phyloP scores from a whole-genome alignment of 92 coral and sea anemone species.

The Phenganax stokvisi region DNA sequence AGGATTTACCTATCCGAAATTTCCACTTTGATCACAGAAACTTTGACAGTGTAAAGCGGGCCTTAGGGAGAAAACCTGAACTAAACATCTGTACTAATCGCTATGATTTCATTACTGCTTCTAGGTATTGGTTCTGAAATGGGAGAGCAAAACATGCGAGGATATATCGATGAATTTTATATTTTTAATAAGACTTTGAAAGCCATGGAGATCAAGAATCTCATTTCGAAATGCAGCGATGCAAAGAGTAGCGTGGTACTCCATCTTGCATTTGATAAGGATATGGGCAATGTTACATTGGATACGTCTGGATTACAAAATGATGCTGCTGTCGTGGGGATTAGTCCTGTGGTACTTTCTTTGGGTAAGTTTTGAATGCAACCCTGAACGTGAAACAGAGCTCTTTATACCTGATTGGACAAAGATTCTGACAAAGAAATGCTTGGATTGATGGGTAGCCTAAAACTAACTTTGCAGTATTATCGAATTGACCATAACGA shows the following conservation, averaged over 20 bases:
- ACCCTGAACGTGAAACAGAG: too few species aligned
- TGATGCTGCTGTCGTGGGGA: conserved; percentile 61
- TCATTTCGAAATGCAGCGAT: conserved; percentile 63
- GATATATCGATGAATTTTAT: conserved; percentile 88
- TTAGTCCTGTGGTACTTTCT: conserved; percentile 49
- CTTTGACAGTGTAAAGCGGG: too few species aligned
- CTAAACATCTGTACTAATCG: too few species aligned
- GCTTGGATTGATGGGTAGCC: too few species aligned
- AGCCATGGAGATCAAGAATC: conserved; percentile 59
- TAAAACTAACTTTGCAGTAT: too few species aligned
- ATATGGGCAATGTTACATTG: conserved; percentile 49
- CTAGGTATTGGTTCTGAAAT: conserved; percentile 68
- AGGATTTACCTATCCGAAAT: too few species aligned
- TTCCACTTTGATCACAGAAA: too few species aligned
- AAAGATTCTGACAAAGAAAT: too few species aligned
- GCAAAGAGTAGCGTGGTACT: conserved; percentile 65
- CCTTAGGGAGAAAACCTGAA: too few species aligned
- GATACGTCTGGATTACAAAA: conserved; percentile 88
- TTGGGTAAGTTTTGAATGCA: conserved; percentile 4
- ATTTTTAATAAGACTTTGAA: conserved; percentile 77
- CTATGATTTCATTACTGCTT: too few species aligned
- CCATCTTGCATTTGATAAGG: conserved; percentile 81
- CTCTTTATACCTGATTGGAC: too few species aligned
- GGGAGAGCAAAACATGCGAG: conserved; percentile 61
- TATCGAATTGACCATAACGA: too few species aligned